Percentiles rank a stretch among this genome's conserved stretches.
Evolutionary conservation across 1,140 invertebrate species (phyloP).

Genomic region (Diabrotica virgifera): DNA sequence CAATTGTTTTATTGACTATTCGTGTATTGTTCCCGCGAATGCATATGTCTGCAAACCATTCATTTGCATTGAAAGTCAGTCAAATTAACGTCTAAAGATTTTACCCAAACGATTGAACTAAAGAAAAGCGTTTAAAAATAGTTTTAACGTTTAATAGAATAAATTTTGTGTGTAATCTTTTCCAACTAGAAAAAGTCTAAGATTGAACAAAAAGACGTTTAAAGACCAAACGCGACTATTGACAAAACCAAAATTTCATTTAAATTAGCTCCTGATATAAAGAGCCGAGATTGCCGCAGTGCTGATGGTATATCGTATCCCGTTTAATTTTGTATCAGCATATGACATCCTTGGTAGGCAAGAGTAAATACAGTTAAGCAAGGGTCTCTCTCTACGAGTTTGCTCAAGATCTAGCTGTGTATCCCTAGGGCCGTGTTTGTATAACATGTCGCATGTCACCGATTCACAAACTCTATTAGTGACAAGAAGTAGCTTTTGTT

Average conservation of each 20-base stretch:
- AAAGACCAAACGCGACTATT: not conserved
- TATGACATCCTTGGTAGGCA: conserved; percentile 17
- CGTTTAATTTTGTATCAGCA: conserved; percentile 17
- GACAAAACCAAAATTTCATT: conserved; percentile 8
- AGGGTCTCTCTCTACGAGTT: conserved; percentile 22
- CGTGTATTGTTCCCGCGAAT: too few species aligned
- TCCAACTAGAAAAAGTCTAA: too few species aligned
- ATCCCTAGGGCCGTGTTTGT: conserved; percentile 35
- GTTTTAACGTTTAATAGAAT: too few species aligned
- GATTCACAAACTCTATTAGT: conserved; percentile 45
- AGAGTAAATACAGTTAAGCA: conserved; percentile 22
- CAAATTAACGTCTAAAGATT: too few species aligned
- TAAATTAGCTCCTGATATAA: not conserved
- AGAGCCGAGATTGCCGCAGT: conserved; percentile 3
- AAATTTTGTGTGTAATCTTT: too few species aligned
- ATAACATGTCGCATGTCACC: conserved; percentile 44
- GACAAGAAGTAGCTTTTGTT: conserved; percentile 43
- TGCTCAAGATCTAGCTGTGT: conserved; percentile 11
- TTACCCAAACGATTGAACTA: too few species aligned
- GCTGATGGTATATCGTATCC: conserved; percentile 6
- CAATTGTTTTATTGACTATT: too few species aligned
- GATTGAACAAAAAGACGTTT: not conserved
- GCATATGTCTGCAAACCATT: too few species aligned
- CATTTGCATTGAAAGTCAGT: too few species aligned
- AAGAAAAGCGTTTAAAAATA: too few species aligned